Percentiles rank a stretch among this genome's conserved stretches.
Evolutionary conservation across 2,797 vertebrate genomes (phyloP).

Genomic region (Acanthurus lineatus): DNA sequence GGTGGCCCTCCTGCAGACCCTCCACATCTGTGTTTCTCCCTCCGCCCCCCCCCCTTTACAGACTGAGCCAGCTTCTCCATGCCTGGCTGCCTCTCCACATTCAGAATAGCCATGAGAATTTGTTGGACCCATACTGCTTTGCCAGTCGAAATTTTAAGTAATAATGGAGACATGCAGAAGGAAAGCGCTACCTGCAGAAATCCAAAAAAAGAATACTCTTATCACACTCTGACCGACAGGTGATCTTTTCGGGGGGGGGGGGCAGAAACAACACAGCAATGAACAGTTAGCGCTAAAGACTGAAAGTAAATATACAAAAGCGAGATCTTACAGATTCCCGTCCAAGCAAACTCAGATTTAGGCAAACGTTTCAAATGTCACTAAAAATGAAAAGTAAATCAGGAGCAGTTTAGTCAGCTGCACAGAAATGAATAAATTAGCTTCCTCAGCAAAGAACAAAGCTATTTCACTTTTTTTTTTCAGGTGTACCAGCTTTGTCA

Average conservation of each 20-base stretch:
- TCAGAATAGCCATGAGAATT: conserved; percentile 48
- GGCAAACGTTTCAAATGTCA: conserved; percentile 70
- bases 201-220: not conserved
- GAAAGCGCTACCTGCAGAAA: conserved; percentile 11
- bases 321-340: conserved; percentile 32
- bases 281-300: conserved; percentile 40
- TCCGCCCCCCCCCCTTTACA: conserved; percentile 8
- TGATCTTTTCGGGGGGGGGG: conserved; percentile 16
- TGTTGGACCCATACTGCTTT: conserved; percentile 5
- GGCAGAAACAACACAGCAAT: not conserved
- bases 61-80: conserved; percentile 54
- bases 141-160: conserved; percentile 4
- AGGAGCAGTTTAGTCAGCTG: conserved; percentile 47
- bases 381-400: conserved; percentile 66
- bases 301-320: conserved; percentile 52
- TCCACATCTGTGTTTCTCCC: conserved; percentile 71
- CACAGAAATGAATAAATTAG: conserved; percentile 40
- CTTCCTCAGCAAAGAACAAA: conserved; percentile 40
- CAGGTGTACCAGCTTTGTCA: conserved; percentile 7
- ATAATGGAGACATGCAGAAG: not conserved
- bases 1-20: conserved; percentile 78
- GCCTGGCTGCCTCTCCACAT: conserved; percentile 62
- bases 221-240: conserved; percentile 29
- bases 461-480: not conserved
- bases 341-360: conserved; percentile 61